phyloP scores from a whole-genome alignment of 2,888 invertebrate genomes.

The Zhuqinia jingwanae region DNA sequence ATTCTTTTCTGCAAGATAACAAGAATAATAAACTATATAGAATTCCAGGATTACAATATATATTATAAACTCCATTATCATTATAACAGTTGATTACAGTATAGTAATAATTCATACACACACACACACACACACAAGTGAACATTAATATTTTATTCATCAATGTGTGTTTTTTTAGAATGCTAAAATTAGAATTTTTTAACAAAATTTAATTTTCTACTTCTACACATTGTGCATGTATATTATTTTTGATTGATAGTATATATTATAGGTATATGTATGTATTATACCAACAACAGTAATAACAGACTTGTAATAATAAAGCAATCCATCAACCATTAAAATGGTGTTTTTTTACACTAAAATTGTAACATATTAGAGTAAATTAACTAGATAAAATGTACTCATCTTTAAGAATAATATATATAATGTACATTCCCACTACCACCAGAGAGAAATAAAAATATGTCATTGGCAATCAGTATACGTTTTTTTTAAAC shows the following conservation, averaged over 20 bases:
- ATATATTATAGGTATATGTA: too few species aligned
- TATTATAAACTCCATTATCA: conserved; percentile 32
- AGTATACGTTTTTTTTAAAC: not conserved
- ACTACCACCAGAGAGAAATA: conserved; percentile 36
- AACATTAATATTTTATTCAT: too few species aligned
- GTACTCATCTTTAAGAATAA: conserved; percentile 28
- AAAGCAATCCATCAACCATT: conserved; percentile 13
- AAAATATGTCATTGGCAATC: conserved; percentile 14
- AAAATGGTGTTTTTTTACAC: not conserved
- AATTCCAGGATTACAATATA: conserved; percentile 18
- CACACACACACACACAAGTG: too few species aligned
- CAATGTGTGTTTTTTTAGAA: too few species aligned
- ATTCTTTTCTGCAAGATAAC: conserved; percentile 42
- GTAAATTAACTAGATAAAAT: conserved; percentile 31
- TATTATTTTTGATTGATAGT: too few species aligned
- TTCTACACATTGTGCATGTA: not conserved
- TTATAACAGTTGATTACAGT: not conserved
- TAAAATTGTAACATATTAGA: not conserved
- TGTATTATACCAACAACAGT: not conserved
- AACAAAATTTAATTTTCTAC: too few species aligned
- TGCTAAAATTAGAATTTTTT: too few species aligned
- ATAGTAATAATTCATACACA: not conserved
- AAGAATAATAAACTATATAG: conserved; percentile 41
- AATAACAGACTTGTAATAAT: conserved; percentile 22
- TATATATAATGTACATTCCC: conserved; percentile 28